phyloP scores from a whole-genome alignment of 1,140 invertebrate genomes.

The Drosophila tropicalis region DNA sequence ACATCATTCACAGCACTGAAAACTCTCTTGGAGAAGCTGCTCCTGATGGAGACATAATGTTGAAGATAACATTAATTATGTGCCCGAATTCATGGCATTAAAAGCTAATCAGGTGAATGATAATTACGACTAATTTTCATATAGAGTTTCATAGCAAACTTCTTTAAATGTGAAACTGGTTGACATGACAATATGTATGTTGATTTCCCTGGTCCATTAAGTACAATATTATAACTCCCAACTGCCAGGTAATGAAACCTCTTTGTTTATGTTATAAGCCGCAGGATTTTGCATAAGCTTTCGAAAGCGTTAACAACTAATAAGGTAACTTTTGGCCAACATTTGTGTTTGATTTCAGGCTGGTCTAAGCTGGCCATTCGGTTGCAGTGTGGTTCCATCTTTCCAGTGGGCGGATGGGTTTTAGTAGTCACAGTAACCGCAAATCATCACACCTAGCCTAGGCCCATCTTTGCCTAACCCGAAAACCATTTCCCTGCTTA shows the following conservation, averaged over 20 bases:
- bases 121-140: too few species aligned
- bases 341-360: constrained; percentile 13
- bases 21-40: too few species aligned
- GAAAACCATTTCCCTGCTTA: not conserved
- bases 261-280: constrained; percentile 5
- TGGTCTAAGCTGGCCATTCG: constrained; percentile 28
- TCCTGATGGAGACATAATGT: too few species aligned
- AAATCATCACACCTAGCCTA: constrained; percentile 23
- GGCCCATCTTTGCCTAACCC: too few species aligned
- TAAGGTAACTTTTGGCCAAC: constrained; percentile 58
- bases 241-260: not conserved
- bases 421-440: constrained; percentile 37
- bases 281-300: constrained; percentile 50
- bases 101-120: too few species aligned
- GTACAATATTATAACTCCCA: not conserved
- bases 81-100: too few species aligned
- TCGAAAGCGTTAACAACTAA: constrained; percentile 56
- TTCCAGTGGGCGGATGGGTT: not conserved
- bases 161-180: too few species aligned
- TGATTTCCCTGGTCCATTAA: constrained; percentile 3
- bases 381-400: not conserved
- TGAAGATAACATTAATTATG: too few species aligned
- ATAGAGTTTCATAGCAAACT: not conserved
- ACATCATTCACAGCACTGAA: too few species aligned
- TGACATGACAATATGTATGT: not conserved